Base-by-base conservation (phyloP, 2,888 invertebrate species). In the Plagodis pulveraria region DNA sequence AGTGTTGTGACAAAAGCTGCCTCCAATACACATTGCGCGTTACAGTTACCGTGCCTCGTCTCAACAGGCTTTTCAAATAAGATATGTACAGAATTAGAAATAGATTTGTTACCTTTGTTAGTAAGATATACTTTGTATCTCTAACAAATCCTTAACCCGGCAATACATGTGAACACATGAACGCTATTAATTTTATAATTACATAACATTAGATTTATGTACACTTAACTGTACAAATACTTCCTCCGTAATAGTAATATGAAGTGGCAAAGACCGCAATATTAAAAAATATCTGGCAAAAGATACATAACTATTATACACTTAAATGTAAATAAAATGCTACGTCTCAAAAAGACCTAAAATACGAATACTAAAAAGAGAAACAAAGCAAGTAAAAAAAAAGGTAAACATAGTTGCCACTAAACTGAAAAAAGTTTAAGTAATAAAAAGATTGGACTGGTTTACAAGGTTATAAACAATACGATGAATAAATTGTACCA, bases 221-320 rank as follows among this genome's bases (percentile, higher is more conserved):
- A 79, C 79, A 80, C 56, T 66, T 72, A 73, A 72, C 69, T 71
- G 73, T 72, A 67, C 60, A 68, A 57, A 60, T 61, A 61, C 56
- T 59, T 42, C 36, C 47, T 52, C 40, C 49, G 64, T 72, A 73
- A 71, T 75, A 73, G 68, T 76, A 73, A 73, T 74, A 66, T 67
- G 56, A 74, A 77, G 86, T 86, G 85, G 86, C 85, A 84, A 86
- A 84, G 79, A 84, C 75, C 74, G 78, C 76, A 78, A 72, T 68
- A 72, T 69, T 79, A 76, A 73, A 22, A 76, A 69, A 66, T 76
- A 76, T 72, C 77, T 78, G 81, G 77, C 80, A 79, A 81, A 78
- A 77, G 64, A 67, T 73, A 75, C 68, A 72, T 76, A 76, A 66
- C 68, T 73, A 22, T 4, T 73, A 22, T 4, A 22, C 22, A 69